Conservation (phyloP, 2,113 vertebrate species). For the Trichechus manatus region DNA sequence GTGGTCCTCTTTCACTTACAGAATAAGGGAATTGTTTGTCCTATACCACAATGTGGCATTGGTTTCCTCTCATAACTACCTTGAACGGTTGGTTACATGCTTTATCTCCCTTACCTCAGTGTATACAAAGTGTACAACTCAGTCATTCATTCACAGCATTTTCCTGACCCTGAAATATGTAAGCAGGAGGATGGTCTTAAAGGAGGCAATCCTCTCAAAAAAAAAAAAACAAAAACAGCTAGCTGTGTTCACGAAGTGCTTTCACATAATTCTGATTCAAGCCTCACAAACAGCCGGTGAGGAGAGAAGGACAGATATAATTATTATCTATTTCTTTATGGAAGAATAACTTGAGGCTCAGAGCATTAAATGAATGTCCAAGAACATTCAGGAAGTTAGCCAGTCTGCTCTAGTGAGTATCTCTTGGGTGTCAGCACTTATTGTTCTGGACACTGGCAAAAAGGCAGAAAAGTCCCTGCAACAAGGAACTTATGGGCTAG, state of each 20-base stretch:
- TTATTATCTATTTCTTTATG: slow-evolving; percentile 34
- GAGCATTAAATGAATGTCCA: neutral
- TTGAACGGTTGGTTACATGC: neutral
- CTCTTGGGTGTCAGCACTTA: neutral
- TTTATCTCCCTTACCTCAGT: neutral
- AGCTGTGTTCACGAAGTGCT: neutral
- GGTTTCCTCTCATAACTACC: neutral
- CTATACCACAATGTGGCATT: neutral
- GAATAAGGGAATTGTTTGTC: neutral
- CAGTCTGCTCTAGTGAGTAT: neutral
- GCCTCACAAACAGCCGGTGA: neutral
- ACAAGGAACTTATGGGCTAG: neutral
- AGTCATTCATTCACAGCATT: neutral
- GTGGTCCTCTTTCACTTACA: neutral
- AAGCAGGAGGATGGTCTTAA: slow-evolving; percentile 15
- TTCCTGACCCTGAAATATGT: slow-evolving; percentile 5
- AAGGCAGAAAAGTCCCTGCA: neutral
- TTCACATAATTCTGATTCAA: neutral
- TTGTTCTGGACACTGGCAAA: neutral
- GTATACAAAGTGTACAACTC: neutral
- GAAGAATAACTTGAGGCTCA: slow-evolving; percentile 39
- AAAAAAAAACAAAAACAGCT: slow-evolving; percentile 11
- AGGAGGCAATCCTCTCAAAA: slow-evolving; percentile 16
- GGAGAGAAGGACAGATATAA: neutral
- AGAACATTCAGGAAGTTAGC: slow-evolving; percentile 18